Evolutionary conservation across 2,113 vertebrate genomes (phyloP), one percentile per base, ranked within the genome.

Genomic region (Ariopsis seemanni): DNA sequence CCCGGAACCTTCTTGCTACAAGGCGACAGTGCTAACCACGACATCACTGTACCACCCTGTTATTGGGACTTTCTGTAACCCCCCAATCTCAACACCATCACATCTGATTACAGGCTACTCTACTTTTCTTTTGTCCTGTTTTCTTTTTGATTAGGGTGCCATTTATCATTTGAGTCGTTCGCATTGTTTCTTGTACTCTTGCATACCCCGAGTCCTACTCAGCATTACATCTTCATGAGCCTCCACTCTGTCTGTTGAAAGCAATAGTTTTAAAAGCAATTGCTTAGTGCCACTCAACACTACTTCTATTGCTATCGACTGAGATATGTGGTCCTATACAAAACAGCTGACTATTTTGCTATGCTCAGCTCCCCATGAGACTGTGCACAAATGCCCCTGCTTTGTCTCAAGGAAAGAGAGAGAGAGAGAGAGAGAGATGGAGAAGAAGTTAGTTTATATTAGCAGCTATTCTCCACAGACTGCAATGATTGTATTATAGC

Each of bases 221-320:
- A 78, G 50, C 75, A 78, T 27, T 8, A 18, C 30, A 25, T 30
- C 30, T 30, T 60, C 8, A 58, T 52, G 57, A 85, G 22, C 7
- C 25, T 50, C 14, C 4, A 1, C 15, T 78, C 84, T 62, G 12
- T 50, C 20, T n/a, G 18, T 48, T 14, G 10, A 63, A 77, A 53
- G 57, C 58, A 78, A n/a, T 85, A 65, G 34, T 62, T 81, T 81
- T 62, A 60, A 81, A 80, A 60, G 55, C 79, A 60, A 20, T 60
- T 9, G 4, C 27, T 80, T 55, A 83, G 63, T 27, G 62, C 15
- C 62, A 55, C n/a, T 84, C 25, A 55, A 30, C 48, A 84, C 50
- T 53, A 85, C 72, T 77, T 25, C n/a, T 71, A 55, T 34, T 69
- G 82, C 20, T 84, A 3, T 34, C 5, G 14, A 84, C 17, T 34